phyloP scores from a whole-genome alignment of 2,797 vertebrate species.

The Poeciliopsis paucimaculata region DNA sequence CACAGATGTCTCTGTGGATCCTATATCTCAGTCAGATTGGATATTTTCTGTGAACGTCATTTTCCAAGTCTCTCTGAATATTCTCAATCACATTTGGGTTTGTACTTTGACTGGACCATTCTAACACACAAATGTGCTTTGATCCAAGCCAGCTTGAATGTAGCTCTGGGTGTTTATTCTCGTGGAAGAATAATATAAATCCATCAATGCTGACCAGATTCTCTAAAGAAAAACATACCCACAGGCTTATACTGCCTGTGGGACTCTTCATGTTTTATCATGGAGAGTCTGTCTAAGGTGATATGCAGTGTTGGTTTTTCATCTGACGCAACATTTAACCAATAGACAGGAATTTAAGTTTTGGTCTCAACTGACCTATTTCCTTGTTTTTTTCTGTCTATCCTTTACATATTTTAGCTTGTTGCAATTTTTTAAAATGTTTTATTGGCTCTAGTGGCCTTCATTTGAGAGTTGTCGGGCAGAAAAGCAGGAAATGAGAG shows the following conservation, averaged over 20 bases:
- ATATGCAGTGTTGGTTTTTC: not conserved
- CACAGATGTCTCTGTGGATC: constrained; percentile 58
- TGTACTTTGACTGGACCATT: not conserved
- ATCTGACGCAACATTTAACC: not conserved
- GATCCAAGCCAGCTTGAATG: not conserved
- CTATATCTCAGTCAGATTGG: constrained; percentile 10
- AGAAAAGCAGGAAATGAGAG: too few relatives aligned
- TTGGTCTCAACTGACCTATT: not conserved
- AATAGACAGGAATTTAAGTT: not conserved
- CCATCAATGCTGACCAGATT: not conserved
- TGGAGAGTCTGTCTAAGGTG: not conserved
- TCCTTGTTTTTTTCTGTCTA: not conserved
- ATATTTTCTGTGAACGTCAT: not conserved
- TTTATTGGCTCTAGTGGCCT: too few relatives aligned
- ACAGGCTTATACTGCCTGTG: not conserved
- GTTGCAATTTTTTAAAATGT: not conserved
- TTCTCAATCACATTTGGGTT: not conserved
- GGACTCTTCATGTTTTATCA: not conserved
- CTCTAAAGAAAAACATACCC: not conserved
- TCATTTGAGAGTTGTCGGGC: too few relatives aligned
- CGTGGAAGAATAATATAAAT: not conserved
- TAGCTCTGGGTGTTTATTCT: not conserved
- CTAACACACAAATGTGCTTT: not conserved
- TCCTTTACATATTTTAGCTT: not conserved
- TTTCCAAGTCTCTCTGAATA: not conserved